phyloP scores from a whole-genome alignment of 35 echinoderm and acorn worm genomes.

The Hemicentrotus pulcherrimus region DNA sequence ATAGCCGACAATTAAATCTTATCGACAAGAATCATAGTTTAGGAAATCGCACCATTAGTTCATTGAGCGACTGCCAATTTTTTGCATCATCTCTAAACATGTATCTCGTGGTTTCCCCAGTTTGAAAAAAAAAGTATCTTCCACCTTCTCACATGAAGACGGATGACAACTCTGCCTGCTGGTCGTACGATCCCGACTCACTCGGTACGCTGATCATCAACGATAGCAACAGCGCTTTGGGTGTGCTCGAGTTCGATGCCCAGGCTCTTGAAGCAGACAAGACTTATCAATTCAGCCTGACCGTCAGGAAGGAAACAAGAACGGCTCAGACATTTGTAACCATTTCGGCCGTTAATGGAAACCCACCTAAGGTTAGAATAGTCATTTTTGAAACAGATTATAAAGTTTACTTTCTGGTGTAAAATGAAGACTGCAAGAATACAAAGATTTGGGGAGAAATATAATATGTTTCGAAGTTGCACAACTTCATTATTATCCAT shows the following conservation, averaged over 20 bases:
- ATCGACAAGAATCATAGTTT: too few relatives aligned
- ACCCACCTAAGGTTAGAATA: conserved; percentile 79
- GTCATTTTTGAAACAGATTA: neutral
- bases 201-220: conserved; percentile 70
- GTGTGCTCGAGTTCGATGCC: conserved; percentile 69
- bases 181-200: conserved; percentile 70
- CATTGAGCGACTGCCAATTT: too few relatives aligned
- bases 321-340: conserved; percentile 57
- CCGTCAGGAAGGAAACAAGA: conserved; percentile 59
- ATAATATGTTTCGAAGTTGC: too few relatives aligned
- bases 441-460: neutral
- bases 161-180: conserved; percentile 84
- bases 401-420: neutral
- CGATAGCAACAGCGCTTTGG: conserved; percentile 36
- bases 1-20: too few relatives aligned
- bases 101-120: too few relatives aligned
- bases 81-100: too few relatives aligned
- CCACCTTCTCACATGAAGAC: conserved; percentile 27
- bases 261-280: conserved; percentile 83
- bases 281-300: conserved; percentile 70
- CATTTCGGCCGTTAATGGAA: conserved; percentile 81
- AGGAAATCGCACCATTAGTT: too few relatives aligned
- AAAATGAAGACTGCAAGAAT: neutral
- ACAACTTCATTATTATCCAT: too few relatives aligned
- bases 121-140: too few relatives aligned